Evolutionary conservation across 2,113 vertebrate genomes (phyloP), one percentile per base, ranked within the genome.

Genomic region (Smithornis capensis): DNA sequence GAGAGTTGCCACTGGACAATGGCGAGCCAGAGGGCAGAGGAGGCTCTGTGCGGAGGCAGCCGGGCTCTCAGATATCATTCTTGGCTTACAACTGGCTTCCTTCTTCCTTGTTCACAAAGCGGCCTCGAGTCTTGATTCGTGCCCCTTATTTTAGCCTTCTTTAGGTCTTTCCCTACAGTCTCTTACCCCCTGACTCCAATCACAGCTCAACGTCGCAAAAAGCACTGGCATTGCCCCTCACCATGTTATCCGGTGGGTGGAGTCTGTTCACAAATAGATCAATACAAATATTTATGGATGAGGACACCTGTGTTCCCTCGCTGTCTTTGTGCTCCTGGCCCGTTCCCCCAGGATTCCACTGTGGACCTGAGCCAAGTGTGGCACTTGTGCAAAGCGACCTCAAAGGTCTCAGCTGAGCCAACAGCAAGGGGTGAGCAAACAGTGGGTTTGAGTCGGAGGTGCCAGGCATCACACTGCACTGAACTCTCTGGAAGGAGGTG

Each of bases 331-430:
- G 33, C 21, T 42, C 65, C 1, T 10, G 49, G 53, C 15, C 45
- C 1, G 0, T 33, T 59, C 35, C 89, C 53, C 33, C 56, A 19
- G 56, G 64, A 40, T 17, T 16, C 24, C 60, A 3, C 17, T 3
- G 29, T 2, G 8, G 44, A 45, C 50, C 76, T 31, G 52, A 62
- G 55, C 6, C 3, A 7, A 70, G 49, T 1, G 2, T 7, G 62
- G 29, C 19, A 6, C 37, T 38, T 13, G 29, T 0, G 0, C 50
- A 40, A 27, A 70, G 68, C 0, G 0, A 35, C 50, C 33, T 38
- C 49, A 0, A 3, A 19, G 12, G 16, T 15, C 28, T 44, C 50
- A 33, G 64, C 60, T 5, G 78, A 67, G 69, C 74, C 1, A 1
- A 2, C 15, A 6, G 59, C 53, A 2, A 71, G 27, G 80, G 49